Conservation (phyloP, 2,888 invertebrate genomes). For the Pomacea canaliculata region DNA sequence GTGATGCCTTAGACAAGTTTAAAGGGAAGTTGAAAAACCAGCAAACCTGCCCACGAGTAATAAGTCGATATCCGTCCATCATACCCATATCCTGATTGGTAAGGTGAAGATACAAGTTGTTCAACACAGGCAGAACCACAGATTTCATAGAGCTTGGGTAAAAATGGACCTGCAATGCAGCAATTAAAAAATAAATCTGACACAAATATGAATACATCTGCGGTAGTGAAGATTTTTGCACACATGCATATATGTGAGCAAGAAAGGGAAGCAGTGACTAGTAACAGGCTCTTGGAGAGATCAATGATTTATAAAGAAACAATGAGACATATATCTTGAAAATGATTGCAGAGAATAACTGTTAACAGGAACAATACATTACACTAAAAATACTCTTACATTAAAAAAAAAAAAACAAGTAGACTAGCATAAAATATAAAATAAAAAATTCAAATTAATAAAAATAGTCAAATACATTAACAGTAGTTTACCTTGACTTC, state of each 20-base stretch:
- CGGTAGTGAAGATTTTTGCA: too few relatives aligned
- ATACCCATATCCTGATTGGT: constrained; percentile 75
- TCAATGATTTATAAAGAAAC: background rate
- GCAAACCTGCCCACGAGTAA: constrained; percentile 70
- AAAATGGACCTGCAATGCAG: constrained; percentile 61
- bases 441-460: too few relatives aligned
- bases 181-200: background rate
- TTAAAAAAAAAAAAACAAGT: background rate
- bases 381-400: background rate
- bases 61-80: constrained; percentile 77
- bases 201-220: too few relatives aligned
- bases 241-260: too few relatives aligned
- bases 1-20: too few relatives aligned
- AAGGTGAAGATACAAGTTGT: constrained; percentile 77
- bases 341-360: background rate
- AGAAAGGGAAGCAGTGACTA: background rate
- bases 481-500: constrained; percentile 38
- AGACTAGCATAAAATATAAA: background rate
- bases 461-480: background rate
- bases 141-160: constrained; percentile 63
- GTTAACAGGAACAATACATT: background rate
- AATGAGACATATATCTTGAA: background rate
- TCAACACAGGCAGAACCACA: constrained; percentile 57
- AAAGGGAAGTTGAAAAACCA: constrained; percentile 30
- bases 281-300: background rate